These are phyloP conservation scores for Patiria pectinifera DNA, from an alignment of 53 echinoderm and acorn worm genomes.

Conservation along the genomic window DNA sequence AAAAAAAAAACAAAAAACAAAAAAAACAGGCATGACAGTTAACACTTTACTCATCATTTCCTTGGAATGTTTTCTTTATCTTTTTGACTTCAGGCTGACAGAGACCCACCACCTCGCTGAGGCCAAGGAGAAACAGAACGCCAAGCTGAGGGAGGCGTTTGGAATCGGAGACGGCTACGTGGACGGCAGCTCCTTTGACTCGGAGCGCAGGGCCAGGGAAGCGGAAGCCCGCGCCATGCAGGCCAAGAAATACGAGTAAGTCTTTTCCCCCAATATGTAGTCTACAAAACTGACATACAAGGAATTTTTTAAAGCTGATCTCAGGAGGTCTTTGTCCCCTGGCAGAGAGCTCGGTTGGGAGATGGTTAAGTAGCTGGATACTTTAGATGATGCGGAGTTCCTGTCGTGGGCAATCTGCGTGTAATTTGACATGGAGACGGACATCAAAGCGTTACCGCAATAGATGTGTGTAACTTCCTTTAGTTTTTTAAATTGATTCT, in stretches of 20 bases:
- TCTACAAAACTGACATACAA: too few relatives aligned
- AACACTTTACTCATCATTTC: neutral
- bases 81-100: conserved; percentile 65
- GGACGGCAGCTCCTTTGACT: conserved; percentile 98
- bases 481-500: neutral
- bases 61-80: neutral
- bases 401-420: conserved; percentile 32
- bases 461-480: too few relatives aligned
- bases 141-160: conserved; percentile 96
- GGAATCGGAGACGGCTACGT: conserved; percentile 96
- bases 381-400: conserved; percentile 32
- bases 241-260: conserved; percentile 96
- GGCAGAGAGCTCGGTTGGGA: neutral
- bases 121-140: conserved; percentile 98
- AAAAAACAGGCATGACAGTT: neutral
- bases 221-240: conserved; percentile 93
- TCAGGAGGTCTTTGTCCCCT: neutral
- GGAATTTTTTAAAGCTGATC: neutral
- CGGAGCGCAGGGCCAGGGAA: conserved; percentile 88
- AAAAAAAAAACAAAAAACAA: too few relatives aligned
- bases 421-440: conserved; percentile 48
- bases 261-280: neutral
- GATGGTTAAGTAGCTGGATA: neutral
- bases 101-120: conserved; percentile 95
- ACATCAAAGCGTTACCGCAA: conserved; percentile 18